Base-by-base conservation (phyloP, 2,797 vertebrate genomes). In the Hoplostethus atlanticus region DNA sequence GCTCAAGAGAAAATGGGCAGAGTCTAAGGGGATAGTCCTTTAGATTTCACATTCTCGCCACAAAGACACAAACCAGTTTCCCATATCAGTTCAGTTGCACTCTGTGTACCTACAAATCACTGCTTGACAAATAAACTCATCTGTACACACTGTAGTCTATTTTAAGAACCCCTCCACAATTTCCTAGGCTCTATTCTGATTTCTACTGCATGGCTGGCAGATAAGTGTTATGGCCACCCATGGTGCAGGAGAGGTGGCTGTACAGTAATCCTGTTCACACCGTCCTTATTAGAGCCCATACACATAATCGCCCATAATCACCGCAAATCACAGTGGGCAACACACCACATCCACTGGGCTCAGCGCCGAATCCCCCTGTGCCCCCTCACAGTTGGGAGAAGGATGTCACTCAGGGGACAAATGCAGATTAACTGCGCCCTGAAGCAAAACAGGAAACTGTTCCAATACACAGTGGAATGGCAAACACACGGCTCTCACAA, bases 341-440 rank as follows among this genome's bases (percentile, higher is more conserved):
- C 21, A 38, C 46, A 50, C 60, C 55, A 59, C 42, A 66, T 76
- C n/a, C 48, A 76, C 25, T 71, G 64, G 38, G 64, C 17, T 67
- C 30, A 30, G 30, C 4, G 61, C 12, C 1, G 5, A n/a, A 72
- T 63, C 67, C 8, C 50, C 28, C 62, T 21, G 28, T 36, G 36
- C 40, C 42, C 34, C 58, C 34, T 48, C 48, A 68, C 44, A 70
- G 64, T 70, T 71, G 71, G 53, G 69, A 76, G 11, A 64, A 63
- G 80, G 80, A 87, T 71, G 64, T 88, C 73, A 79, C 73, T 77
- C 65, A 52, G 76, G 70, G 80, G 81, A 81, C 76, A 84, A 81
- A 81, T 1, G 52, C 68, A 87, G 86, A 90, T 90, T 81, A 92
- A 88, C 69, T 78, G 69, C 59, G 85, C 44, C 36, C 69, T 72